Conservation (phyloP, 1,140 invertebrate species). For the Saxidomus purpurata region DNA sequence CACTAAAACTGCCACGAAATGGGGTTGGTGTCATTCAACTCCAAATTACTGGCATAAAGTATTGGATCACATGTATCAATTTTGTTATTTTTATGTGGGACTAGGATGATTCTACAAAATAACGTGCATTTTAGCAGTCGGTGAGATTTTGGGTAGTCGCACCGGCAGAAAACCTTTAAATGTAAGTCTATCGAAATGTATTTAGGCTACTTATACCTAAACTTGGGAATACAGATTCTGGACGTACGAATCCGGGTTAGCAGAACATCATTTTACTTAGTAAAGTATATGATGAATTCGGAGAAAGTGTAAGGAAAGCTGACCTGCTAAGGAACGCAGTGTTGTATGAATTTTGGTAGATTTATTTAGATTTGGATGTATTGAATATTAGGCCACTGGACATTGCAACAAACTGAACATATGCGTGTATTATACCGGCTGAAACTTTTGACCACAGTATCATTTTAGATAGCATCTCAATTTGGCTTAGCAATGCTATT, state of each 20-base stretch:
- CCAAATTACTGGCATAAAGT: no score
- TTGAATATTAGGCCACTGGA: neutral
- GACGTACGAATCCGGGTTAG: conserved; percentile 20
- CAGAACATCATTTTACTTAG: neutral
- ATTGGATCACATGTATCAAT: no score
- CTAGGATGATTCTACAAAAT: no score
- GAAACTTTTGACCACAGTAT: conserved; percentile 30
- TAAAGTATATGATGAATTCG: neutral
- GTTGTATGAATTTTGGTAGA: conserved; percentile 17
- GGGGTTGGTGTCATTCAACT: no score
- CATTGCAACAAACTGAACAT: neutral
- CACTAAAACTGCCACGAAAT: no score
- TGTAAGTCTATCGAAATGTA: no score
- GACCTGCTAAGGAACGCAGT: neutral
- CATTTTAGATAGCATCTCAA: neutral
- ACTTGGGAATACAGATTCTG: conserved; percentile 40
- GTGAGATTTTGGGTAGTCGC: no score
- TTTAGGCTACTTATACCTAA: no score
- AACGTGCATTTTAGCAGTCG: no score
- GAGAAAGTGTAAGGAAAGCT: neutral
- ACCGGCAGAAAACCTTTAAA: no score
- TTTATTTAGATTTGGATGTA: conserved; percentile 42
- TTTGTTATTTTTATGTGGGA: no score
- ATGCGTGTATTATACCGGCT: neutral
- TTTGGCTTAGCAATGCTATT: neutral